These are phyloP conservation scores for Tachina grossa DNA, from an alignment of 2,888 invertebrate genomes.

Conservation along the genomic window DNA sequence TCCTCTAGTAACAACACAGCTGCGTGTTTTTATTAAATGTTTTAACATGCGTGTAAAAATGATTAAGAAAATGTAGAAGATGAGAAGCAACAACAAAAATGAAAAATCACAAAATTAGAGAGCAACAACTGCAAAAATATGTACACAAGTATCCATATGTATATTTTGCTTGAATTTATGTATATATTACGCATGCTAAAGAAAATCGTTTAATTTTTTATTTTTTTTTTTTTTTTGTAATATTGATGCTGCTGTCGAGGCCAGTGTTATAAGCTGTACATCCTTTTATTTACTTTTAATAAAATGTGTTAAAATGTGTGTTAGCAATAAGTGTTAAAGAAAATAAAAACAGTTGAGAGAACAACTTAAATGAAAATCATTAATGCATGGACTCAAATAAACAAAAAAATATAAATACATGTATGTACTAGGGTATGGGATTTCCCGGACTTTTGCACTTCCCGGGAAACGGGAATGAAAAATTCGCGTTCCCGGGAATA, in stretches of 20 bases:
- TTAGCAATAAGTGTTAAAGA: slow-evolving; percentile 22
- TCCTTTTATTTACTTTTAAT: slow-evolving; percentile 57
- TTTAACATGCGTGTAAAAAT: slow-evolving; percentile 72
- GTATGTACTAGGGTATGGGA: no score
- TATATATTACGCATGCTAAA: slow-evolving; percentile 40
- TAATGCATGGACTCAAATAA: not conserved
- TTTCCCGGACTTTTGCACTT: no score
- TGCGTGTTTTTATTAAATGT: slow-evolving; percentile 71
- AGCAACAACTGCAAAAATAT: slow-evolving; percentile 5
- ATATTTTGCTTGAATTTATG: slow-evolving; percentile 32
- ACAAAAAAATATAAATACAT: not conserved
- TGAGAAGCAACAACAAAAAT: not conserved
- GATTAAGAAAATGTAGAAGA: slow-evolving; percentile 64
- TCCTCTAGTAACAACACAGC: slow-evolving; percentile 61
- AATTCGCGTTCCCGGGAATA: no score
- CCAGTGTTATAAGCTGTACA: slow-evolving; percentile 12
- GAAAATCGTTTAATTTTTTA: slow-evolving; percentile 37
- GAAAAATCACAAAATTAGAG: not conserved
- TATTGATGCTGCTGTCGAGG: slow-evolving; percentile 34
- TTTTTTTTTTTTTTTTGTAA: slow-evolving; percentile 1
- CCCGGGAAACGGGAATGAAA: no score
- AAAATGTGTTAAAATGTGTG: slow-evolving; percentile 40
- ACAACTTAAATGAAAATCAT: slow-evolving; percentile 17
- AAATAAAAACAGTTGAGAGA: slow-evolving; percentile 19
- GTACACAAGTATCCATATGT: not conserved